A percentile compares a stretch with the other conserved stretches of the same genome.
Evolutionary conservation across 1,140 invertebrate species (phyloP).

Genomic region (Yoshiicerus persimilis): DNA sequence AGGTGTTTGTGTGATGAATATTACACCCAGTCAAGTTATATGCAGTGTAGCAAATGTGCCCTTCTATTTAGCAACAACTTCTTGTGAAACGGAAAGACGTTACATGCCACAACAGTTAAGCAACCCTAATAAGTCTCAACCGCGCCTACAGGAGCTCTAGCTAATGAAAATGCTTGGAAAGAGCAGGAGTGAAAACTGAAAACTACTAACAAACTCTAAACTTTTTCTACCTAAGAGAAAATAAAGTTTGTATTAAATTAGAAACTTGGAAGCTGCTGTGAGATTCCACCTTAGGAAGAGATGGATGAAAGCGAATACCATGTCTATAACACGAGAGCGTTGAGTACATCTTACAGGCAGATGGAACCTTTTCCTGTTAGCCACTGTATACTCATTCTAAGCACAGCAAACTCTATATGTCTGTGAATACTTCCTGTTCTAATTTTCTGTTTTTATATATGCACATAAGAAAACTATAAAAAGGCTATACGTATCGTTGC

Average conservation of each 20-base stretch:
- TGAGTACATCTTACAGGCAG: too few relatives aligned
- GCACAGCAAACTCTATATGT: background rate
- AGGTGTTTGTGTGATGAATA: background rate
- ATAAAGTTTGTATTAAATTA: constrained; percentile 17
- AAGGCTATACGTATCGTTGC: background rate
- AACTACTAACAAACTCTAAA: background rate
- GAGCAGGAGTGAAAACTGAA: background rate
- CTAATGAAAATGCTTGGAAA: background rate
- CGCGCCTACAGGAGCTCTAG: background rate
- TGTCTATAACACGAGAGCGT: background rate
- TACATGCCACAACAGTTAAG: background rate
- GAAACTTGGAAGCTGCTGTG: background rate
- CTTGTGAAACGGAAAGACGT: background rate
- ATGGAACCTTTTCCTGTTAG: background rate
- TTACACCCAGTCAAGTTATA: background rate
- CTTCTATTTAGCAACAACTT: background rate
- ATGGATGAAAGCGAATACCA: background rate
- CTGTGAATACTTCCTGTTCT: background rate
- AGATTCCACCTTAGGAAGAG: background rate
- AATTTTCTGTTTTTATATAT: background rate
- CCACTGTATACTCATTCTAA: background rate
- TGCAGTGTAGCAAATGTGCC: background rate
- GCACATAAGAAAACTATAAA: background rate
- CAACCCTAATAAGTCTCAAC: background rate
- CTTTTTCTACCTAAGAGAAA: constrained; percentile 8